Evolutionary conservation across 2,113 vertebrate genomes (phyloP).

Genomic region (rabbit (Oryctolagus cuniculus)): mOryCun1.1 NC_091439.1:72713501-72714000

Average conservation of each 20-base stretch:
- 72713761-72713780: neutral
- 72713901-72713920: neutral
- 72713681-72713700: neutral
- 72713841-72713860: neutral
- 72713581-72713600: neutral
- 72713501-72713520: neutral
- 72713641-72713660: neutral
- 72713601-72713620: neutral
- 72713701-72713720: neutral
- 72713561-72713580: neutral
- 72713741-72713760: neutral
- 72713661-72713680: neutral
- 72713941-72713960: no score
- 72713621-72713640: neutral
- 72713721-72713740: neutral
- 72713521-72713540: neutral
- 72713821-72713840: neutral
- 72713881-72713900: no score
- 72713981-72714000: neutral
- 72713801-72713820: neutral
- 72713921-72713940: neutral
- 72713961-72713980: neutral
- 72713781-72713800: neutral
- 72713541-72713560: neutral
- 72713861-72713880: neutral